Percentiles rank a stretch among this genome's conserved stretches.
Conservation (phyloP, 53 echinoderm and acorn worm species). For the Pentamera pediparva region DNA sequence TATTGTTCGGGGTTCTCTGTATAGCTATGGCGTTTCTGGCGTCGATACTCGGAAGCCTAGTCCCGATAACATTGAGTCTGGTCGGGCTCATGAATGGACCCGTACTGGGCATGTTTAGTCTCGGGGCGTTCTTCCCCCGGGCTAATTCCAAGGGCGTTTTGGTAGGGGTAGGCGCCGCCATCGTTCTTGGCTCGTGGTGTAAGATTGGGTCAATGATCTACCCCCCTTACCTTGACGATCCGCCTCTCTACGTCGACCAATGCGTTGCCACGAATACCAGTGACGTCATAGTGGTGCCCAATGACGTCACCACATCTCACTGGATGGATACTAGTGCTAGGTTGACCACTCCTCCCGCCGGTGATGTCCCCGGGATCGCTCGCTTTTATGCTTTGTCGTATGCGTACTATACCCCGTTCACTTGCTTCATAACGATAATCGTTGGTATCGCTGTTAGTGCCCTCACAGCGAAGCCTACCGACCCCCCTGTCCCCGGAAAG, state of each 20-base stretch:
- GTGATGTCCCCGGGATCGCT: conserved; percentile 48
- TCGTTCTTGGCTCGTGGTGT: not conserved
- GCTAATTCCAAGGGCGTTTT: conserved; percentile 22
- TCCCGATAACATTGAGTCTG: not conserved
- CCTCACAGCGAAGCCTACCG: not conserved
- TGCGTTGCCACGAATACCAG: too few species aligned
- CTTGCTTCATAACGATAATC: conserved; percentile 43
- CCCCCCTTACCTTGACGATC: conserved; percentile 10
- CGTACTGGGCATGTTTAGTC: conserved; percentile 1
- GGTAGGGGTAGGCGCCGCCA: not conserved
- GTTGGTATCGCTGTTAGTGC: conserved; percentile 56
- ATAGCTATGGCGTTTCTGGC: conserved; percentile 7
- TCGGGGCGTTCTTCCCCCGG: conserved; percentile 1
- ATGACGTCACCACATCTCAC: too few species aligned
- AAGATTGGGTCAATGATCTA: conserved; percentile 7
- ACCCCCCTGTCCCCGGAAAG: not conserved
- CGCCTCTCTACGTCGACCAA: conserved; percentile 1
- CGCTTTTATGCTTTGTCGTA: conserved; percentile 51
- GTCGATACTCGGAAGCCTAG: not conserved
- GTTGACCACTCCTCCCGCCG: too few species aligned
- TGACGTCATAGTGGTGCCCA: too few species aligned
- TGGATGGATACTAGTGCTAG: too few species aligned
- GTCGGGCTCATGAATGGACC: conserved; percentile 14
- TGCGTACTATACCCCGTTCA: conserved; percentile 51
- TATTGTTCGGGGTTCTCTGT: not conserved